Percentiles rank a stretch among this genome's conserved stretches.
These are phyloP conservation scores for Epizoanthus scotinus DNA, from an alignment of 92 coral and sea anemone genomes.

Conservation along the genomic window DNA sequence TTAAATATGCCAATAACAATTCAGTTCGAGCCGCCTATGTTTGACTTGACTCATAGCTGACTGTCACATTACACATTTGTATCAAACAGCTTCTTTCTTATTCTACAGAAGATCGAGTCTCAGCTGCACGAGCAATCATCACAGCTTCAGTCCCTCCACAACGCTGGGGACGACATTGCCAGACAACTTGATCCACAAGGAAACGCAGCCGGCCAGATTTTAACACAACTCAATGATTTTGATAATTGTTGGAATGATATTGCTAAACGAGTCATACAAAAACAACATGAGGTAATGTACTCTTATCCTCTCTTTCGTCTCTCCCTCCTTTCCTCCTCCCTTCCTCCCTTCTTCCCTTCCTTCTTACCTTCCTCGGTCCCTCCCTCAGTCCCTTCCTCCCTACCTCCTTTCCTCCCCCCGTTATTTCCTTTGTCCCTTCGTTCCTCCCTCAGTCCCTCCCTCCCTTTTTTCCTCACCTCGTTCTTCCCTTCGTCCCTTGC, in stretches of 20 bases:
- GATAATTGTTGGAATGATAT: conserved; percentile 33
- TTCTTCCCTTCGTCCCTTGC: background rate
- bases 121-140: conserved; percentile 25
- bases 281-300: conserved; percentile 20
- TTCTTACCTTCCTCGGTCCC: background rate
- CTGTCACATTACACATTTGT: background rate
- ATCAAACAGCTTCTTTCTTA: background rate
- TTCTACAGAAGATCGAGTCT: conserved; percentile 15
- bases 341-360: background rate
- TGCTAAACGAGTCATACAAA: conserved; percentile 19
- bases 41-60: no score
- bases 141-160: conserved; percentile 32
- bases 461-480: background rate
- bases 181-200: conserved; percentile 13
- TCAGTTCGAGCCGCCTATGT: no score
- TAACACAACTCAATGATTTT: conserved; percentile 27
- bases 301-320: background rate
- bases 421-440: background rate
- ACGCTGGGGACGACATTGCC: conserved; percentile 17
- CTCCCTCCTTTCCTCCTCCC: background rate
- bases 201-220: background rate
- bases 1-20: no score
- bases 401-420: background rate
- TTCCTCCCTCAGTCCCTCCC: background rate
- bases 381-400: background rate